phyloP scores from a whole-genome alignment of 1,140 invertebrate genomes.

The Zaprionus tsacasi region DNA sequence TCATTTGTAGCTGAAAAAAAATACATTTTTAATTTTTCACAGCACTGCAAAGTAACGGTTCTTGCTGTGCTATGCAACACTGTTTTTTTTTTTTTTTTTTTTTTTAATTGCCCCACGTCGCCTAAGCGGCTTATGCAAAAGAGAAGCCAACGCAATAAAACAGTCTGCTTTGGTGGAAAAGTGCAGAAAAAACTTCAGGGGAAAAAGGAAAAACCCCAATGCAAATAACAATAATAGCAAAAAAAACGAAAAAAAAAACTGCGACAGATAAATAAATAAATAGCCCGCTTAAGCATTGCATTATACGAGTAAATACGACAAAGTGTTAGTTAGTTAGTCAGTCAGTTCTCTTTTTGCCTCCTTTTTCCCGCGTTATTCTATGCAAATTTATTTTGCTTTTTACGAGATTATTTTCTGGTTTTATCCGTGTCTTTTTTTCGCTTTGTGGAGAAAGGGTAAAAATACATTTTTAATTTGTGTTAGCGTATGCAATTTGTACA shows the following conservation, averaged over 20 bases:
- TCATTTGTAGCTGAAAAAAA: slow-evolving; percentile 6
- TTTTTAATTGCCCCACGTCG: slow-evolving; percentile 64
- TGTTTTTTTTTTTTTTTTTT: slow-evolving; percentile 58
- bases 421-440: neutral
- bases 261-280: slow-evolving; percentile 65
- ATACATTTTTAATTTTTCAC: slow-evolving; percentile 24
- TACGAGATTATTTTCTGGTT: slow-evolving; percentile 6
- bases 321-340: slow-evolving; percentile 34
- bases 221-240: neutral
- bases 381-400: slow-evolving; percentile 10
- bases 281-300: slow-evolving; percentile 50
- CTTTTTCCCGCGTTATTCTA: neutral
- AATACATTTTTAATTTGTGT: neutral
- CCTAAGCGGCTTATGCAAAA: slow-evolving; percentile 63
- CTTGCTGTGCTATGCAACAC: slow-evolving; percentile 44
- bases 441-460: neutral
- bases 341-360: neutral
- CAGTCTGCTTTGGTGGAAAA: slow-evolving; percentile 22
- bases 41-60: slow-evolving; percentile 14
- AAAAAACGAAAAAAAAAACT: slow-evolving; percentile 7
- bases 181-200: neutral
- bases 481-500: neutral
- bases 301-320: slow-evolving; percentile 40
- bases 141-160: slow-evolving; percentile 47
- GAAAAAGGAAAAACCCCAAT: neutral